Base-by-base conservation (phyloP, 2,888 invertebrate genomes). In the Kuschelorhynchus macadamiae region DNA sequence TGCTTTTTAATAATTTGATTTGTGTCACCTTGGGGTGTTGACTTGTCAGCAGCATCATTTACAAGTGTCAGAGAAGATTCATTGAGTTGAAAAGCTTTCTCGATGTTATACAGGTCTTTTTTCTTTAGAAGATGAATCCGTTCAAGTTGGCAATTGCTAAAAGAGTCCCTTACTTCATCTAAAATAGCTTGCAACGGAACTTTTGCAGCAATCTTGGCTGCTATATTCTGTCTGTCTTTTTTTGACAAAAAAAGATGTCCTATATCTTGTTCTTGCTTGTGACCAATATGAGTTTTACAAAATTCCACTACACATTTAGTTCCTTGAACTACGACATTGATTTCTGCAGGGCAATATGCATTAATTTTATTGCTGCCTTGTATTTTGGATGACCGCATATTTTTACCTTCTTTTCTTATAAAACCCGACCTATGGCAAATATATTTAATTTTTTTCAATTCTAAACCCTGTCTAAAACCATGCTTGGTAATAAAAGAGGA, bases 71-170 rank as follows among this genome's bases (percentile, higher is more conserved):
- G 32, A 2, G 63, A 25, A 39, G 62, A 49, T n/a, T 41, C 18
- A 42, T 55, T 55, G 9, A 71, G 61, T 14, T 72, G 63, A 33
- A 63, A 74, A 44, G 44, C 25, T 17, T 55, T 42, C 52, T 72
- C 57, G 11, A 74, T 71, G 49, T 72, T 74, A 25, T 68, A 53
- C 1, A 74, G 41, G 59, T 71, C 72, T 46, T 71, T 64, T 57
- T 61, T 64, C 11, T 52, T 69, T n/a, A 71, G 25, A 16, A 74
- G 49, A 56, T 70, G 65, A 16, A 61, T 25, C 50, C 69, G 42
- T 36, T 72, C 62, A 32, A 71, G 32, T 5, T 60, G 50, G 41
- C 50, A 20, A 17, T 50, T 60, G 14, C 50, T 18, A 36, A 60
- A 49, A 2, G 69, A 67, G n/a, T 73, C 65, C 41, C 65, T 47